Conservation (phyloP, 2,888 invertebrate genomes). For the Ectobius pallidus region DNA sequence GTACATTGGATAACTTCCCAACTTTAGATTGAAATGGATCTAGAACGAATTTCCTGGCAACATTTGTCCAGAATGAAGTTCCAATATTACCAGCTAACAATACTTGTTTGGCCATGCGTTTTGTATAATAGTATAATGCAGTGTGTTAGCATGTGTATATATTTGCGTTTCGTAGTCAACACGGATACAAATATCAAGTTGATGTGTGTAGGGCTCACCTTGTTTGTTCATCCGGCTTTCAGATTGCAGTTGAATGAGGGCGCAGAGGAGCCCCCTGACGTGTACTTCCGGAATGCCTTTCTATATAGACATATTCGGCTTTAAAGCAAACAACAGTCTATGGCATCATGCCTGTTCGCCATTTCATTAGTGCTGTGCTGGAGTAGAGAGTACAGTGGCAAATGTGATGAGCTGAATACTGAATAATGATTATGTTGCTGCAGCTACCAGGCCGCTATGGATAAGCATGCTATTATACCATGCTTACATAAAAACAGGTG, state of each 20-base stretch:
- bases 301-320: slow-evolving; percentile 11
- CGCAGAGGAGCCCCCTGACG: not conserved
- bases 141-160: not conserved
- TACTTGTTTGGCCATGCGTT: not conserved
- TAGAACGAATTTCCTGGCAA: too few relatives aligned
- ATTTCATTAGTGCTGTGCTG: not conserved
- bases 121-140: not conserved
- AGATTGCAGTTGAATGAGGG: slow-evolving; percentile 3
- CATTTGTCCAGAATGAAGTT: not conserved
- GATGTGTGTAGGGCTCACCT: not conserved
- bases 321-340: slow-evolving; percentile 14
- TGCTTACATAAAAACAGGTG: too few relatives aligned
- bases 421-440: too few relatives aligned
- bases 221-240: slow-evolving; percentile 27
- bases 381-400: too few relatives aligned
- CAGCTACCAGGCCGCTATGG: too few relatives aligned
- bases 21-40: too few relatives aligned
- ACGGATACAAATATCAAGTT: not conserved
- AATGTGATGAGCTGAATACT: too few relatives aligned
- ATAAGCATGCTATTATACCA: too few relatives aligned
- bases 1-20: too few relatives aligned
- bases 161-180: not conserved
- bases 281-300: slow-evolving; percentile 22
- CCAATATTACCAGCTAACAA: not conserved
- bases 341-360: not conserved